phyloP scores from a whole-genome alignment of 1,140 invertebrate genomes.

The Belonocnema kinseyi region DNA sequence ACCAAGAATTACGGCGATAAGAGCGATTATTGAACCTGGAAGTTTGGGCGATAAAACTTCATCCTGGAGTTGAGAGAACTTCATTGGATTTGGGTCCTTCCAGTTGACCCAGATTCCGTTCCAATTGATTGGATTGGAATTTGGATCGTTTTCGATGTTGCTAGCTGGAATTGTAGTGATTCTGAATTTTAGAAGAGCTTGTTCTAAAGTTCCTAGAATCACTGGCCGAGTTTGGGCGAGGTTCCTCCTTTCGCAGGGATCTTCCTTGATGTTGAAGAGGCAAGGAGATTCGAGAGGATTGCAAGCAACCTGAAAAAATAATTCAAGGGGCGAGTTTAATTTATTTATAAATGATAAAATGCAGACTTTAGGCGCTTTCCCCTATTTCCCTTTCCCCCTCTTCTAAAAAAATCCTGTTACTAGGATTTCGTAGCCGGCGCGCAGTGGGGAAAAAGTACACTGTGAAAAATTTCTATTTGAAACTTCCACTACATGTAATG shows the following conservation, averaged over 20 bases:
- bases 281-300: slow-evolving; percentile 79
- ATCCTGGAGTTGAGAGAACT: slow-evolving; percentile 1
- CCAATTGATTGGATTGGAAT: slow-evolving; percentile 77
- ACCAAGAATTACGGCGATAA: slow-evolving; percentile 46
- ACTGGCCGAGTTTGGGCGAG: slow-evolving; percentile 75
- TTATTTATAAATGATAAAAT: too few relatives aligned
- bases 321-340: slow-evolving; percentile 28
- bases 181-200: slow-evolving; percentile 71
- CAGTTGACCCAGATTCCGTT: slow-evolving; percentile 78
- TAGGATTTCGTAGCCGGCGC: too few relatives aligned
- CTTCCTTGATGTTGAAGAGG: slow-evolving; percentile 83
- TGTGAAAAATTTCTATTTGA: too few relatives aligned
- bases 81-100: slow-evolving; percentile 67
- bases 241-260: slow-evolving; percentile 88
- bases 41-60: neutral
- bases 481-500: too few relatives aligned
- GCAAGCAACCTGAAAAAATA: slow-evolving; percentile 64
- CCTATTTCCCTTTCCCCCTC: too few relatives aligned
- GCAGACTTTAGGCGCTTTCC: too few relatives aligned
- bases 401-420: too few relatives aligned
- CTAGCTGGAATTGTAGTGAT: slow-evolving; percentile 73
- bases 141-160: slow-evolving; percentile 76
- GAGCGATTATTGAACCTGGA: slow-evolving; percentile 35
- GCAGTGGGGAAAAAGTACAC: too few relatives aligned
- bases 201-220: slow-evolving; percentile 73